Base-by-base conservation (phyloP, 1,140 invertebrate species). In the Drosophila pachea region DNA sequence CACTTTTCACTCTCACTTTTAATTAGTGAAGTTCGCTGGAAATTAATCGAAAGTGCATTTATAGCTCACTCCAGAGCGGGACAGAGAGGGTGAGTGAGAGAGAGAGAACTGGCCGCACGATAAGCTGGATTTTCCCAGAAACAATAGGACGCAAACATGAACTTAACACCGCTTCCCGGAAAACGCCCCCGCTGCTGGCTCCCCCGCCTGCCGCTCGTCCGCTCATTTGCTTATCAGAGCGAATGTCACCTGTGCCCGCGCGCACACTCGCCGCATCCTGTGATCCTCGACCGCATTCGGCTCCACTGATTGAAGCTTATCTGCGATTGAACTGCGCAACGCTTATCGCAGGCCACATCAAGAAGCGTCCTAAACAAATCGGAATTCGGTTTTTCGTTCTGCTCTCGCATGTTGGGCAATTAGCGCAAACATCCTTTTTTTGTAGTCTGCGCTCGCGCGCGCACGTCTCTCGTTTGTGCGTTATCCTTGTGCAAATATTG, bases 401-500 rank as follows among this genome's bases (percentile, higher is more conserved):
- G 49, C 50, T 58, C 22, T 22, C 22, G 22, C 22, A 22, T 22
- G 22, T 36, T 42, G 42, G 68, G 54, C 64, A 84, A 77, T 74
- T 77, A 81, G 81, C 64, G 73, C 70, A 84, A 84, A 84, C 81
- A 86, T 81, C 82, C 82, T 86, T 81, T 79, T 50, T 61, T 47
- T 65, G 58, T 29, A 22, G 22, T 22, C 22, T 3, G 22, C 22
- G 22, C 22, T 1, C 22, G 38, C 22, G 38, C 62, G 61, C 61
- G 78, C 65, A 68, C 64, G 65, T 53, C 67, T 42, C 22, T 22
- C 22, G 22, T 22, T 22, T 22, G 22, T 22, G 22, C 70, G 68
- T 76, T 84, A 86, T 84, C 81, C 81, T 86, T 84, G 36, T 56
- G 76, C 78, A 69, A 86, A 84, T 86, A 84, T 86, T 84, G 71